These are phyloP conservation scores for Dromas ardeola DNA, from an alignment of 2,113 vertebrate genomes.

Conservation along the genomic window DNA sequence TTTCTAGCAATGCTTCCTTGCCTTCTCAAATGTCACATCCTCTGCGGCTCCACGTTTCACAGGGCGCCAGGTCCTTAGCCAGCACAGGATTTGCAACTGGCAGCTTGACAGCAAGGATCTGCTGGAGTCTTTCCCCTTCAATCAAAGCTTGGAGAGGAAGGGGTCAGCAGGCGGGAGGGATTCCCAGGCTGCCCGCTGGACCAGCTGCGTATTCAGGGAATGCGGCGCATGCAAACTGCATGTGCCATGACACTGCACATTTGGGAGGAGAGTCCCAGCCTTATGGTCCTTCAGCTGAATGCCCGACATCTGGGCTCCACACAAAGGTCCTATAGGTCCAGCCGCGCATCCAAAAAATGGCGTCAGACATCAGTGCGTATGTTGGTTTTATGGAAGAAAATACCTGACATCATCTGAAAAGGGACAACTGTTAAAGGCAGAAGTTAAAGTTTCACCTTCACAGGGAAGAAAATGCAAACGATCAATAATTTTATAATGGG, in stretches of 20 bases:
- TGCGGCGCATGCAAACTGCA: neutral
- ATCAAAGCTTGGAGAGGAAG: neutral
- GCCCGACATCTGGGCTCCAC: neutral
- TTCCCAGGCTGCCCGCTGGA: neutral
- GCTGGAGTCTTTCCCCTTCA: neutral
- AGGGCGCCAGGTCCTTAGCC: neutral
- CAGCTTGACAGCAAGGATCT: neutral
- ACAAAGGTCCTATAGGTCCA: neutral
- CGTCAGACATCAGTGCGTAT: fast-evolving
- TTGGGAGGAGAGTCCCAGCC: neutral
- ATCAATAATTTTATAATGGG: neutral
- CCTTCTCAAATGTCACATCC: neutral
- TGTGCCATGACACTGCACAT: neutral
- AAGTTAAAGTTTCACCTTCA: neutral
- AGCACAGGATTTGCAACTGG: neutral
- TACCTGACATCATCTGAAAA: neutral
- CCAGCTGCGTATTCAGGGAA: fast-evolving
- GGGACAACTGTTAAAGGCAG: neutral
- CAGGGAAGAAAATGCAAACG: neutral
- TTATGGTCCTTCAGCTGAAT: neutral
- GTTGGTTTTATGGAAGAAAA: neutral
- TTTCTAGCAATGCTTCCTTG: neutral
- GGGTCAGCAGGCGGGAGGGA: neutral
- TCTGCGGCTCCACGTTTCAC: neutral
- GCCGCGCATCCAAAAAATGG: neutral